Evolutionary conservation across 2,888 invertebrate species (phyloP), one percentile per base, ranked within the genome.

Genomic region (Megamerina dolium): DNA sequence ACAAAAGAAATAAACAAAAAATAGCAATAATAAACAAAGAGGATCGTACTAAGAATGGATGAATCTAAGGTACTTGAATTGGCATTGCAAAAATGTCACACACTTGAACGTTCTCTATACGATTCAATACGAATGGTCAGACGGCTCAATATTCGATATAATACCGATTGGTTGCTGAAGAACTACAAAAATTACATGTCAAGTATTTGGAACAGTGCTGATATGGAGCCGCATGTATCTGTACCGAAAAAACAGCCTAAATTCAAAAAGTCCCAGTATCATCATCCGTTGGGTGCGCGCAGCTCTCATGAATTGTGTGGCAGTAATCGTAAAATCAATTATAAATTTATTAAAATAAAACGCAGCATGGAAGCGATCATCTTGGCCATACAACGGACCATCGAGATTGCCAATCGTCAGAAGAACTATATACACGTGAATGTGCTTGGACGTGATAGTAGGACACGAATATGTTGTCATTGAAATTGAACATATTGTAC

Each of bases 71-170:
- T 54, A 5, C 40, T 60, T 6, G 58, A 60, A 30, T 16, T 36
- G 18, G 60, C 60, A 6, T 40, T 60, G 6, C 50, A 57, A 41
- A 54, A 42, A 20, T 60, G 60, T 38, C 48, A 49, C 12, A 42
- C 37, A 5, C 46, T 60, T 10, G 52, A 58, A 27, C 50, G 48
- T 30, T 55, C 56, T 2, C 43, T 60, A 1, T 42, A 49, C 36
- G 33, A 45, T 4, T 52, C 58, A 5, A 58, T 60, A 10, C 52
- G 49, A 23, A 37, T 49, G 18, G 58, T 59, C 19, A 53, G 58
- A 2, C 54, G 57, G 5, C 50, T 60, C 0, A 60, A 60, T 41
- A 53, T 58, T 13, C 57, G 60, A 23, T 60, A 59, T 46, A 60
- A 60, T 27, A 47, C 56, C 2, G 57, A 58, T 5, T 58, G 58